Conservation (phyloP, 2,888 invertebrate genomes). For the Drosophila peninsularis region DNA sequence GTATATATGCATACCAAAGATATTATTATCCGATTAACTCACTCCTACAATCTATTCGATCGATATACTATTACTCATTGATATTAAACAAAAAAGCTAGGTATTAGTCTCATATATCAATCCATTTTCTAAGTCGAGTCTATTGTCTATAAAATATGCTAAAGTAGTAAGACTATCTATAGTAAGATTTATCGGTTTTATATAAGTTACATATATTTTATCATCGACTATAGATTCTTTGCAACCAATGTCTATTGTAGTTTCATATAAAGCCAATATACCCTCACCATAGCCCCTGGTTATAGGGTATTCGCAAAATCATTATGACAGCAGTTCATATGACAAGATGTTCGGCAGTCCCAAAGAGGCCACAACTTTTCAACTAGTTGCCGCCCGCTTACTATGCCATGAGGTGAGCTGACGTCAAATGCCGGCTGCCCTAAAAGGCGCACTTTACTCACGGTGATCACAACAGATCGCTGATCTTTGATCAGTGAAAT, state of each 20-base stretch:
- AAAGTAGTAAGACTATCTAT: no score
- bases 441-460: constrained; percentile 45
- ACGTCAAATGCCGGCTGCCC: constrained; percentile 41
- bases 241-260: no score
- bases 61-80: no score
- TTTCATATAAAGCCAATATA: background rate
- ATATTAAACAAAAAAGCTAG: no score
- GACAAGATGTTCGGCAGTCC: constrained; percentile 8
- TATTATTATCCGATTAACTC: no score
- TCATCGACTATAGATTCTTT: no score
- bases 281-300: background rate
- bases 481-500: constrained; percentile 6
- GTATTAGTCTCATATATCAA: no score
- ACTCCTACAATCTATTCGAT: no score
- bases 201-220: no score
- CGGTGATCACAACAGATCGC: constrained; percentile 1
- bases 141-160: no score
- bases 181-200: constrained; percentile 1
- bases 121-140: no score
- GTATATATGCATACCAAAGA: no score
- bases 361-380: constrained; percentile 8
- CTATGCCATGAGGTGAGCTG: constrained; percentile 60
- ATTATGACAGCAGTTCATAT: constrained; percentile 38
- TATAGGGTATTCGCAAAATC: constrained; percentile 4
- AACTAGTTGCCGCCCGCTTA: constrained; percentile 38